Percentiles rank a stretch among this genome's conserved stretches.
These are phyloP conservation scores for Andricus grossulariae DNA, from an alignment of 1,140 invertebrate species.

Conservation along the genomic window DNA sequence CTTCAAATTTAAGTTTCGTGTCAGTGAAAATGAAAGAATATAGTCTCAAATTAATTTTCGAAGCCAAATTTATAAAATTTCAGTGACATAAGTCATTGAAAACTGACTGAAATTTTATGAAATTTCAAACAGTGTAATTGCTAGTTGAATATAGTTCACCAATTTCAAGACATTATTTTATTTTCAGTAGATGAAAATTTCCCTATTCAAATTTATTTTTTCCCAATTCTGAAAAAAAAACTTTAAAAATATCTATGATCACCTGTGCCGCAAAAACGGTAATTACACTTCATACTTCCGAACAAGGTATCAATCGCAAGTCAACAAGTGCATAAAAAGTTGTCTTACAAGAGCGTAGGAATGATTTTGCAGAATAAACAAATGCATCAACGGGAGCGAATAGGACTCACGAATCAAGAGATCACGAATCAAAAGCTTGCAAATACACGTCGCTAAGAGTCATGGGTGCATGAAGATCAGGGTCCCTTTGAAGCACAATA, in stretches of 20 bases:
- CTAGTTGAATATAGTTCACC: too few species aligned
- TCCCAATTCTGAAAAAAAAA: too few species aligned
- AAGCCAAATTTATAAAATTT: too few species aligned
- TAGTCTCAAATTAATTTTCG: too few species aligned
- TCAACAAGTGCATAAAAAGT: constrained; percentile 34
- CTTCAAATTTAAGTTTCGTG: too few species aligned
- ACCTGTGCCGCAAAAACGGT: not conserved
- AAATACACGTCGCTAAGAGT: constrained; percentile 33
- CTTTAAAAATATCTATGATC: not conserved
- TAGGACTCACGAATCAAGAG: constrained; percentile 65
- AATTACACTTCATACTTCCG: not conserved
- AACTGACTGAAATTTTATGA: too few species aligned
- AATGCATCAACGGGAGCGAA: constrained; percentile 32
- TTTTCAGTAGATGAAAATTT: too few species aligned
- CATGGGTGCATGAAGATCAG: constrained; percentile 33
- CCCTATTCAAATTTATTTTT: too few species aligned
- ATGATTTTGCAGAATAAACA: constrained; percentile 26
- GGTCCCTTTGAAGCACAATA: constrained; percentile 43
- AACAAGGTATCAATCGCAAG: not conserved
- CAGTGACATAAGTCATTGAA: too few species aligned
- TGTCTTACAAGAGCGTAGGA: not conserved
- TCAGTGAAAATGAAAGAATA: too few species aligned
- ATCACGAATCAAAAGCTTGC: constrained; percentile 61
- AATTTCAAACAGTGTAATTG: too few species aligned
- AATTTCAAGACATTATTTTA: too few species aligned